Evolutionary conservation across 1,140 invertebrate genomes (phyloP), one percentile per base, ranked within the genome.

Genomic region (Lordiphosa mommai): DNA sequence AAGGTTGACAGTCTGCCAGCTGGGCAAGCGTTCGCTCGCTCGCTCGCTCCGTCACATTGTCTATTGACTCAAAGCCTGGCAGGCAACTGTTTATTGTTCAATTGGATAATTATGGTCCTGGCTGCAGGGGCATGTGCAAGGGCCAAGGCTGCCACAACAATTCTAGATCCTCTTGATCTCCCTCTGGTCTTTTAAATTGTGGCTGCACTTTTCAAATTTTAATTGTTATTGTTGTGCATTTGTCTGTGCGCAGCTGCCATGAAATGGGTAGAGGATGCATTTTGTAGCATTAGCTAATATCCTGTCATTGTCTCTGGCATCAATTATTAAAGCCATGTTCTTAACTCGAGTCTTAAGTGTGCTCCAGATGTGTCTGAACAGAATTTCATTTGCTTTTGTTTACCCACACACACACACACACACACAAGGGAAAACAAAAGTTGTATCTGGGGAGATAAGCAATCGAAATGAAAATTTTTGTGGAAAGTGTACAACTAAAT

Each of bases 181-280:
- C 50, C 36, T 23, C 27, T 34, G 48, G 20, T 43, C 48, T 38
- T 55, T 37, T 61, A 37, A 55, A 72, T 69, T 27, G 64, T 51
- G 63, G 65, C 49, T 61, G 44, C 61, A 67, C 53, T 56, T 61
- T 71, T 33, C 41, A 53, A 53, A 72, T 59, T 82, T 84, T 72
- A 84, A 84, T 84, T 84, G 77, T 84, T 84, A 84, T 84, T 84
- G 79, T 85, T 84, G 72, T 64, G 59, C 77, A 84, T 84, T 84
- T 66, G 57, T 65, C 34, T 70, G 64, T 60, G 68, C 47, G 47
- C 77, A 84, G 72, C 77, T 84, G 77, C 32, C 64, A 69, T 84
- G 64, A 84, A 84, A 85, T 84, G 85, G 67, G 58, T 51, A 38
- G 23, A 27, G 79, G 63, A 71, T 77, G 72, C 63, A 84, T 72